Conservation (phyloP, 2,888 invertebrate species). For the Steinernema carpocapsae region DNA sequence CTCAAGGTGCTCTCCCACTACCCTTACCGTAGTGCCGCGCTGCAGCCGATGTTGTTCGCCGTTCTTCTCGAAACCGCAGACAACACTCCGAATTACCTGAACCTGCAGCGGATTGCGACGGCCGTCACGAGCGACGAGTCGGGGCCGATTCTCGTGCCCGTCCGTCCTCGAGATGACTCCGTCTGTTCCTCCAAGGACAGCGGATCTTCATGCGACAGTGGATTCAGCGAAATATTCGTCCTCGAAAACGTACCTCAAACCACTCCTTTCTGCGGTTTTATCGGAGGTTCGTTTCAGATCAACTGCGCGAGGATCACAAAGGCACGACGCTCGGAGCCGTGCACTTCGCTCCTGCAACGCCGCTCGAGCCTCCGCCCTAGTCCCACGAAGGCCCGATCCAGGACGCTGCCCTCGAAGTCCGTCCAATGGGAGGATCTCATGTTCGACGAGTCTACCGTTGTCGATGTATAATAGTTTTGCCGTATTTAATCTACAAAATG, state of each 20-base stretch:
- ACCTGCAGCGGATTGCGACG: constrained; percentile 9
- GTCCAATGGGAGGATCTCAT: constrained; percentile 22
- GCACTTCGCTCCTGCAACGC: neutral
- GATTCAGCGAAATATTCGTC: neutral
- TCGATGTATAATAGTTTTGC: constrained; percentile 17
- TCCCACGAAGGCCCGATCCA: neutral
- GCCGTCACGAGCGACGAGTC: neutral
- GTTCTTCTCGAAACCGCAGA: constrained; percentile 27
- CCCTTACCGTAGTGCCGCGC: neutral
- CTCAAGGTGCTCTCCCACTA: constrained; percentile 17
- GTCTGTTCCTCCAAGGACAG: constrained; percentile 1
- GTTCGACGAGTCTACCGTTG: constrained; percentile 26
- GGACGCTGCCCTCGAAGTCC: constrained; percentile 9
- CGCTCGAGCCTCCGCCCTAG: constrained; percentile 18
- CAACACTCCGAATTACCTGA: neutral
- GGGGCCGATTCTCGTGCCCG: neutral
- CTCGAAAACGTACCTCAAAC: neutral
- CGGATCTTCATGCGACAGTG: constrained; percentile 12
- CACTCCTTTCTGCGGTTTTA: neutral
- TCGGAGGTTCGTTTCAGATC: neutral
- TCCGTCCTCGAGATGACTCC: neutral
- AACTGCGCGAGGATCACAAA: constrained; percentile 23
- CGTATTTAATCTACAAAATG: neutral
- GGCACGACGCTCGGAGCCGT: constrained; percentile 8
- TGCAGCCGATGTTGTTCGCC: constrained; percentile 17